These are phyloP conservation scores for Mycalesis mineus DNA, from an alignment of 2,888 invertebrate genomes.

Conservation along the genomic window DNA sequence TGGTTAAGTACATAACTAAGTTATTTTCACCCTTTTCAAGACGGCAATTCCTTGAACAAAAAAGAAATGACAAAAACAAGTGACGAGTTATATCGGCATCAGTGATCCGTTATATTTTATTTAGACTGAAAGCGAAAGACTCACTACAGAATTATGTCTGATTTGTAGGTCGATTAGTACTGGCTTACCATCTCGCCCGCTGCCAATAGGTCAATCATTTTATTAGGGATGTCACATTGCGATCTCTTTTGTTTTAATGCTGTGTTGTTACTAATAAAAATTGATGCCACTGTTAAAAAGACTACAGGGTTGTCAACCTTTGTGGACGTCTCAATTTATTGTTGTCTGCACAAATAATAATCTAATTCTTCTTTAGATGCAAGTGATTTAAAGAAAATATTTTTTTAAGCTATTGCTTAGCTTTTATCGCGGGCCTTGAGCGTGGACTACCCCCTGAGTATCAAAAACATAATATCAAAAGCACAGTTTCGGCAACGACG, in stretches of 20 bases:
- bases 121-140: conserved; percentile 9
- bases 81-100: neutral
- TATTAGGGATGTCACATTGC: conserved; percentile 45
- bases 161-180: conserved; percentile 60
- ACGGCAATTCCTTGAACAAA: neutral
- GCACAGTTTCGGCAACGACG: too few species aligned
- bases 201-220: conserved; percentile 53
- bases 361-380: too few species aligned
- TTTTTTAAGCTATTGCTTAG: too few species aligned
- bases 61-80: neutral
- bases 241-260: conserved; percentile 11
- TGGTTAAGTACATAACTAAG: neutral
- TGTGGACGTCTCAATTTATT: neutral
- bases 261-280: conserved; percentile 17
- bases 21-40: neutral
- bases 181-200: conserved; percentile 49
- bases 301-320: conserved; percentile 38
- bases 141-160: conserved; percentile 20
- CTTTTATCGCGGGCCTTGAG: too few species aligned
- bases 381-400: too few species aligned
- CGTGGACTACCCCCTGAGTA: too few species aligned
- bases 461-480: too few species aligned
- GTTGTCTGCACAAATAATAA: neutral
- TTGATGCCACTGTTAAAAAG: conserved; percentile 6
- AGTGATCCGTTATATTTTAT: neutral